Conservation (phyloP, 2,888 invertebrate genomes). For the Trissolcus japonicus region DNA sequence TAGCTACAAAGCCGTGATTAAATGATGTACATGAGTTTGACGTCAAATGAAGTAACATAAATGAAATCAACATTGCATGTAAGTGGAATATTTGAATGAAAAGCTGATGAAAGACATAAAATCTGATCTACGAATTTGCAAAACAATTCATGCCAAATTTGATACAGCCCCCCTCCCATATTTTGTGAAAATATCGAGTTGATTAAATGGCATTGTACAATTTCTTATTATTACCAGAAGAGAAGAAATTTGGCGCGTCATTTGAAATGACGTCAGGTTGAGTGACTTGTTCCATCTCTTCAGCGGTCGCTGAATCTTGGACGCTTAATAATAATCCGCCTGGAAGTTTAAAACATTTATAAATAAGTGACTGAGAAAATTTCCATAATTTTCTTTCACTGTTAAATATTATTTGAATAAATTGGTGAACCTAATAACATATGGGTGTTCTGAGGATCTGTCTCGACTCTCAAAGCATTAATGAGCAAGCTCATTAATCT, state of each 20-base stretch:
- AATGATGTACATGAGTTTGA: not conserved
- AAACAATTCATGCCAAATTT: too few species aligned
- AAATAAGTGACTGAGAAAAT: too few species aligned
- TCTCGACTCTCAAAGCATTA: constrained; percentile 89
- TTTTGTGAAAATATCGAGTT: too few species aligned
- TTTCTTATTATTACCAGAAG: constrained; percentile 79
- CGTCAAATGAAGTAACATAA: not conserved
- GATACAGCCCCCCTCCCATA: too few species aligned
- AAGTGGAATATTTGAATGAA: not conserved
- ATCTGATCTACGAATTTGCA: too few species aligned
- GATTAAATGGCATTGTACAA: not conserved
- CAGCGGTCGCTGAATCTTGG: constrained; percentile 87
- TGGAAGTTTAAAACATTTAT: constrained; percentile 45
- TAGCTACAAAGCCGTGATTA: constrained; percentile 74
- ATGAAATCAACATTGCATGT: not conserved
- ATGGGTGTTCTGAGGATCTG: constrained; percentile 90
- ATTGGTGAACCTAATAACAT: constrained; percentile 82
- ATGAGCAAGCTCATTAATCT: constrained; percentile 88
- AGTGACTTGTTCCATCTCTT: constrained; percentile 82
- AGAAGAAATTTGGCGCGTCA: constrained; percentile 81
- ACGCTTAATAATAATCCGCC: constrained; percentile 87
- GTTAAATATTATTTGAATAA: constrained; percentile 6
- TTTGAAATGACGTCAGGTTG: constrained; percentile 77
- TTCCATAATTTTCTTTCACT: constrained; percentile 12
- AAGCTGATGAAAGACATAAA: too few species aligned